A percentile compares a stretch with the other conserved stretches of the same genome.
Conservation (phyloP, 2,113 vertebrate genomes). For the Takifugu bimaculatus region DNA sequence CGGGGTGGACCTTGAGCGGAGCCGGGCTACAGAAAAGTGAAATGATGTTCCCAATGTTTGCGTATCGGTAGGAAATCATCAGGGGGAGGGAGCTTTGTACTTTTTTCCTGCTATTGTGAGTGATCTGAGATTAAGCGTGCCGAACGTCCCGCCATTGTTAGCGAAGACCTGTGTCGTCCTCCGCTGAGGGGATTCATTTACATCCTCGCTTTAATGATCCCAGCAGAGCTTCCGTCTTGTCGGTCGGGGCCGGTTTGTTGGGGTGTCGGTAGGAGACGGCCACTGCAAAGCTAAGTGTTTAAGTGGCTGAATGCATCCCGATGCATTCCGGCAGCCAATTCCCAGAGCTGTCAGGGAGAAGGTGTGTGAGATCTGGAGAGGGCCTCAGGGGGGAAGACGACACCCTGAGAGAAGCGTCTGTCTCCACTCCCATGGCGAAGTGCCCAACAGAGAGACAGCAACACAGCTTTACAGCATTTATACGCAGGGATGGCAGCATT, state of each 20-base stretch:
- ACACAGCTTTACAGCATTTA: not conserved
- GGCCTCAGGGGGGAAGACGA: conserved; percentile 58
- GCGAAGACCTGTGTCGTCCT: too few species aligned
- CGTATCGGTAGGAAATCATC: conserved; percentile 5
- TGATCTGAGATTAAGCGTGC: conserved; percentile 37
- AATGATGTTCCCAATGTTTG: not conserved
- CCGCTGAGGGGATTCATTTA: too few species aligned
- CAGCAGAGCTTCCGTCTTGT: too few species aligned
- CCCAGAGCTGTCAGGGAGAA: conserved; percentile 51
- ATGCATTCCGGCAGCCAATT: conserved; percentile 35
- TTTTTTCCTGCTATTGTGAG: conserved; percentile 58
- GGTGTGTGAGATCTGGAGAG: conserved; percentile 38
- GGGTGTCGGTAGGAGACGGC: not conserved
- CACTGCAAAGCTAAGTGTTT: not conserved
- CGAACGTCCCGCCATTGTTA: conserved; percentile 49
- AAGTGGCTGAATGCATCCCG: conserved; percentile 14
- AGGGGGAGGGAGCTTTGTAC: not conserved
- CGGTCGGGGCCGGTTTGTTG: too few species aligned
- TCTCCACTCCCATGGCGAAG: conserved; percentile 16
- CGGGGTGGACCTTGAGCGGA: too few species aligned
- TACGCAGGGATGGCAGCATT: not conserved
- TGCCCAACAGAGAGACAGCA: not conserved
- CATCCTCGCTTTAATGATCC: too few species aligned
- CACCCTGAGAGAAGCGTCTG: conserved; percentile 56
- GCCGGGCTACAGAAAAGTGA: not conserved